Base-by-base conservation (phyloP, 2,113 vertebrate species). In the Anguilla rostrata region DNA sequence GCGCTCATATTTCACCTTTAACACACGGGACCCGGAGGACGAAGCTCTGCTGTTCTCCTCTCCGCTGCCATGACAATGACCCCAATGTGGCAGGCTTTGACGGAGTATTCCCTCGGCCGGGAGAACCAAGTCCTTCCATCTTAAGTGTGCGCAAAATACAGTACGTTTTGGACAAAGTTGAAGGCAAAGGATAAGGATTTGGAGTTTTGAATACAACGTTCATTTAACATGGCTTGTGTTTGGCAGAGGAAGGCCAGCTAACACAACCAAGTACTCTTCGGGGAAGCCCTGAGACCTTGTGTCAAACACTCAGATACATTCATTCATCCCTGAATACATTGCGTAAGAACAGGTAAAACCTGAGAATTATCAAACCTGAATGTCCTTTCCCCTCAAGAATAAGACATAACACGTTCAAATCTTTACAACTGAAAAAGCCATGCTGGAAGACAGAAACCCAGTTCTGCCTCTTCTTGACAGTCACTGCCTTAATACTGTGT, bases 61-160 rank as follows among this genome's bases (percentile, higher is more conserved):
- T 83, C 80, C 78, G 60, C 29, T 78, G 81, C 43, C 63, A 83
- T 78, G 86, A 41, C 81, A 75, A 85, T 39, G 80, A 86, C 80
- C 84, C 75, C 46, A 79, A 81, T 60, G 40, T 39, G 56, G 78
- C 20, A 41, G 15, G 46, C 39, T 85, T 34, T 57, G 75, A 80
- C 39, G 14, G 20, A 29, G 78, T 57, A 56, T 85, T 80, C 75
- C n/a, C 75, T 26, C 18, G 39, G 40, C 5, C 39, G 5, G 80
- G 80, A 81, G 41, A 43, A 11, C 1, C 5, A 39, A n/a, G 41
- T 1, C 41, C 26, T 26, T 75, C 71, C 9, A 75, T 34, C 63
- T 71, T 71, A 75, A 75, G 71, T 12, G 71, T 34, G 71, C 8
- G 71, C 7, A 34, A 75, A 12, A 34, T n/a, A 34, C 34, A 75